phyloP scores from a whole-genome alignment of 37 sponge, comb jelly and placozoan species.

The Spongilla lacustris region DNA sequence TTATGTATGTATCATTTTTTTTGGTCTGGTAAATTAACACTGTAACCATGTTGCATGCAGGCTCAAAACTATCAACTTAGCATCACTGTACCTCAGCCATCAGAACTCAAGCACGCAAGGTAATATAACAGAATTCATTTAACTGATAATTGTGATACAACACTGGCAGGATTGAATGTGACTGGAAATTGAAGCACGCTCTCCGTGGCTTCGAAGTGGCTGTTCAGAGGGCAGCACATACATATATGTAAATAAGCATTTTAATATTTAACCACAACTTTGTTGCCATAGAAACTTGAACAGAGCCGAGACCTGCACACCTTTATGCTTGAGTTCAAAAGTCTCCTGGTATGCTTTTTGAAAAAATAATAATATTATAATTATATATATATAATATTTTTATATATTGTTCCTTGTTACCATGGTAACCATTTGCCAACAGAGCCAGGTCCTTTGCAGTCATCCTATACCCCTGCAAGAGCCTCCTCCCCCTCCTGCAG shows the following conservation, averaged over 20 bases:
- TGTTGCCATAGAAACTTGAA: not conserved
- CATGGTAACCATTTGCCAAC: not conserved
- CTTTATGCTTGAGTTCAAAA: slow-evolving; percentile 9
- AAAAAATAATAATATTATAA: too few species aligned
- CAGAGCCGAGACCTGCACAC: not conserved
- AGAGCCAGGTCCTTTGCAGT: not conserved
- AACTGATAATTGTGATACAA: not conserved
- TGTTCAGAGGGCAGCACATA: slow-evolving; percentile 31
- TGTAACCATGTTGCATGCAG: not conserved
- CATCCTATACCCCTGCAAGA: not conserved
- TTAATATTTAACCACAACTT: not conserved
- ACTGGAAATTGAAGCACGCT: slow-evolving; percentile 44
- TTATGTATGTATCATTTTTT: too few species aligned
- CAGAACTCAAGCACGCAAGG: slow-evolving; percentile 8
- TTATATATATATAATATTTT: too few species aligned
- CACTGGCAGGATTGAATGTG: slow-evolving; percentile 53
- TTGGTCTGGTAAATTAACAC: not conserved
- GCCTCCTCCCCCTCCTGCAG: slow-evolving; percentile 28
- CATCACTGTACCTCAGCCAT: not conserved
- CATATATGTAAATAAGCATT: not conserved
- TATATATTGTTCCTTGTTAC: not conserved
- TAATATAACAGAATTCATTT: not conserved
- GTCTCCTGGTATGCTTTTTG: not conserved
- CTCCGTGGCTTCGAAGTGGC: slow-evolving; percentile 24
- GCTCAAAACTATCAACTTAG: not conserved